A percentile compares a stretch with the other conserved stretches of the same genome.
phyloP scores from a whole-genome alignment of 2,797 vertebrate genomes.

The Lophura swinhoii region DNA sequence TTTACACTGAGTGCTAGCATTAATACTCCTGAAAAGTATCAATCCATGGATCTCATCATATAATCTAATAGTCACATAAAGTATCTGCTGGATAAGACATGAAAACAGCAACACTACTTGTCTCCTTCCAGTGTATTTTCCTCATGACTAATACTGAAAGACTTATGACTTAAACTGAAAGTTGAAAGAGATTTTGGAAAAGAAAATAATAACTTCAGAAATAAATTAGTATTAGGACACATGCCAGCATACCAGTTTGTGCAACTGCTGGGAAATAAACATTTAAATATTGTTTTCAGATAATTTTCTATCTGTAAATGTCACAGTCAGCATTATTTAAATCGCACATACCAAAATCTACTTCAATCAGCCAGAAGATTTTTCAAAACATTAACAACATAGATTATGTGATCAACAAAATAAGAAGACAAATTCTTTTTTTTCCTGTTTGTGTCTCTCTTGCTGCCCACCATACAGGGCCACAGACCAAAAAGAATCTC shows the following conservation, averaged over 20 bases:
- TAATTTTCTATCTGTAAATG: not conserved
- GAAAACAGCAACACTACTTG: not conserved
- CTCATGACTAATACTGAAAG: not conserved
- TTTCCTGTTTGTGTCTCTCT: not conserved
- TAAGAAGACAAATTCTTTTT: not conserved
- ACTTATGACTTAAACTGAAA: not conserved
- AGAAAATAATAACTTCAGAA: not conserved
- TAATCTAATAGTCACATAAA: rapidly evolving
- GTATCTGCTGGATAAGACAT: not conserved
- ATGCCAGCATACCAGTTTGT: not conserved
- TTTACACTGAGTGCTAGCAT: not conserved
- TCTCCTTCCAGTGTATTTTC: not conserved
- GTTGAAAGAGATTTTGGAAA: not conserved
- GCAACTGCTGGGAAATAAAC: not conserved
- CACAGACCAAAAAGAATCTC: not conserved
- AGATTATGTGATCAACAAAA: not conserved
- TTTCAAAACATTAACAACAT: not conserved
- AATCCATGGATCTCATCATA: not conserved
- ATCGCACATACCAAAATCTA: not conserved
- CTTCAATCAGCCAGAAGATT: not conserved
- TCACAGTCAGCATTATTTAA: not conserved
- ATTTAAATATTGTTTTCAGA: not conserved
- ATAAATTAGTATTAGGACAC: not conserved
- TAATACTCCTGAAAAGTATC: not conserved
- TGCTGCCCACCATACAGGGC: too few species aligned